Evolutionary conservation across 2,888 invertebrate genomes (phyloP), one percentile per base, ranked within the genome.

Genomic region (Brenthis hecate): DNA sequence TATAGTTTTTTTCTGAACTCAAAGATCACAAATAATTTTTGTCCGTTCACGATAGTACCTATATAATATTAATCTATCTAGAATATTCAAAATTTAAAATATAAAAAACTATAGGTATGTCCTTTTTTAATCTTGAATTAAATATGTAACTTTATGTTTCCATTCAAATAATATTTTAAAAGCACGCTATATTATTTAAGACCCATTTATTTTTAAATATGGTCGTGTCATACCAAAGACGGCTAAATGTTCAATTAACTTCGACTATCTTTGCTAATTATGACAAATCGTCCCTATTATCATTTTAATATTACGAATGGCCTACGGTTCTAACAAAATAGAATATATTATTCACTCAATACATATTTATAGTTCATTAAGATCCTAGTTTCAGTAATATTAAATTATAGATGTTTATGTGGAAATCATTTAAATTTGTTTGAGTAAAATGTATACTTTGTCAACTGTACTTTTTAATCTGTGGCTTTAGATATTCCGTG

Each of bases 221-320:
- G 51, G 16, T 13, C 13, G 14, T 16, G 28, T 36, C 13, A 61
- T 50, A 47, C 36, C 50, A 61, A 61, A 61, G 5, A 28, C n/a
- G 36, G 32, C 62, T 19, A 65, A 66, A 61, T 16, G 19, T 14
- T 66, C 54, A 32, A 47, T 60, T 66, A 61, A 36, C 48, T 55
- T 55, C 48, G 28, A 50, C 36, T 55, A 54, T 47, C 62, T 66
- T 60, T 66, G 66, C 66, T 69, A 69, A 66, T 63, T 66, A 57
- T 69, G 69, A 69, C 56, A 61, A 69, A 66, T 69, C 47, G 63
- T 6, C 28, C 13, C n/a, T 19, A 69, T 63, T 62, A 69, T 55
- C 54, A 43, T 65, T 56, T 63, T 58, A 47, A 65, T 56, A 50
- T 19, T 19, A 32, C 36, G 64, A 47, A 36, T 43, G 19, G 32